phyloP scores from a whole-genome alignment of 2,888 invertebrate genomes.

The Drosophila phalerata region DNA sequence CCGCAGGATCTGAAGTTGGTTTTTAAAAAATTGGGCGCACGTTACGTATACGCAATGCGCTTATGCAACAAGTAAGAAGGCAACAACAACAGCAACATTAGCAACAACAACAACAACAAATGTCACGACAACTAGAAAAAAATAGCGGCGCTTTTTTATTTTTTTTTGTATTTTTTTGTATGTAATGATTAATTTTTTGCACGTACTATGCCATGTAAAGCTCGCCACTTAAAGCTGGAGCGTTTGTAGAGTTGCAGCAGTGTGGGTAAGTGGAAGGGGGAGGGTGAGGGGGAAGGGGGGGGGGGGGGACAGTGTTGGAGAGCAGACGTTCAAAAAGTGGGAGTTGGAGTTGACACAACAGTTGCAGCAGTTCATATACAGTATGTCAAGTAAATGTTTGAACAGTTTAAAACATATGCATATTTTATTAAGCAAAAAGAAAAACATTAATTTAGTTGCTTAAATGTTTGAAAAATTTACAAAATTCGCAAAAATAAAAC shows the following conservation, averaged over 20 bases:
- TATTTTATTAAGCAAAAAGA: background rate
- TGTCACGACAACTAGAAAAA: conserved; percentile 65
- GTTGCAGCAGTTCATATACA: background rate
- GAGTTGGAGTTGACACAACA: background rate
- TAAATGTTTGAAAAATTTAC: no score
- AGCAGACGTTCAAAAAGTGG: background rate
- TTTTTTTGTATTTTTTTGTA: background rate
- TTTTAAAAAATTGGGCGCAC: conserved; percentile 29
- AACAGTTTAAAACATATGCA: background rate
- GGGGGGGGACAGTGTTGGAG: background rate
- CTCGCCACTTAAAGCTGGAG: conserved; percentile 32
- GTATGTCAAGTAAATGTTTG: background rate
- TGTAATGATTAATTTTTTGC: conserved; percentile 77
- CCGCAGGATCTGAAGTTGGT: conserved; percentile 51
- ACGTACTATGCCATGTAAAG: conserved; percentile 67
- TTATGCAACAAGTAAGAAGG: conserved; percentile 57
- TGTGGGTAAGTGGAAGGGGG: background rate
- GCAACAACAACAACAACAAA: conserved; percentile 58
- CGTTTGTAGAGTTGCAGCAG: background rate
- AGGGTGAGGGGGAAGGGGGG: background rate
- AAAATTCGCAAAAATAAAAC: no score
- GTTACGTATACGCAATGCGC: conserved; percentile 59
- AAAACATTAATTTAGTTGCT: no score
- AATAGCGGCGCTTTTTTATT: background rate
- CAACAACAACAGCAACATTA: conserved; percentile 31